phyloP scores from a whole-genome alignment of 2,888 invertebrate species.

The Drosophila silvestris region DNA sequence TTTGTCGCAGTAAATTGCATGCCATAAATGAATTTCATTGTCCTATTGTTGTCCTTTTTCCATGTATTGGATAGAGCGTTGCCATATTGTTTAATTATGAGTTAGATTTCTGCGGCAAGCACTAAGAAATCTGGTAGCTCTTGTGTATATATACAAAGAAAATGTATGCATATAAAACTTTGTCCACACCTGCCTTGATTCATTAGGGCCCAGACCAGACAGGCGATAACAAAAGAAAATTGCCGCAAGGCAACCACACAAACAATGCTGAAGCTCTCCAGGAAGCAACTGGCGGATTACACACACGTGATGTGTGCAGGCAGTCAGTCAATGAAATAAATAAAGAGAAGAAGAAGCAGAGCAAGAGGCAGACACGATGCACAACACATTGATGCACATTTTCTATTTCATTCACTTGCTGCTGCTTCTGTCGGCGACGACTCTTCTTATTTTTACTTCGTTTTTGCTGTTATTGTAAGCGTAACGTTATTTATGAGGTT shows the following conservation, averaged over 20 bases:
- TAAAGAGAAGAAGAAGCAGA: constrained; percentile 30
- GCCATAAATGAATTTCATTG: constrained; percentile 1
- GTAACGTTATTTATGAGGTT: constrained; percentile 69
- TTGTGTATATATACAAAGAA: constrained; percentile 37
- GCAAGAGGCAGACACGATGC: constrained; percentile 3
- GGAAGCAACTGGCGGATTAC: constrained; percentile 53
- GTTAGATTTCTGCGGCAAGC: background rate
- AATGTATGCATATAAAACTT: constrained; percentile 1
- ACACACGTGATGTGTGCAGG: constrained; percentile 47
- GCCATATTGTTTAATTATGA: constrained; percentile 6
- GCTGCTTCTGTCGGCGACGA: constrained; percentile 7
- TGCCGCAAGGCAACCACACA: constrained; percentile 36
- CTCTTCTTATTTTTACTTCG: constrained; percentile 13
- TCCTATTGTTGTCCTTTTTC: constrained; percentile 2
- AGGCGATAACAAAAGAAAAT: constrained; percentile 65
- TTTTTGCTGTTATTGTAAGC: constrained; percentile 51
- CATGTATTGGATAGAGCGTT: background rate
- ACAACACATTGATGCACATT: constrained; percentile 26
- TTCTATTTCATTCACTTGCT: constrained; percentile 55
- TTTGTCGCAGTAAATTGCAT: constrained; percentile 10
- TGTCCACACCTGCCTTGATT: constrained; percentile 37
- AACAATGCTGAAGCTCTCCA: constrained; percentile 48
- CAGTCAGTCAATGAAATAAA: constrained; percentile 41
- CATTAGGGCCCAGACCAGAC: constrained; percentile 19
- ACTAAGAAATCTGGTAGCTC: constrained; percentile 13